A percentile compares a stretch with the other conserved stretches of the same genome.
These are phyloP conservation scores for Podocnemis expansa DNA, from an alignment of 2,113 vertebrate genomes.

Conservation along the genomic window DNA sequence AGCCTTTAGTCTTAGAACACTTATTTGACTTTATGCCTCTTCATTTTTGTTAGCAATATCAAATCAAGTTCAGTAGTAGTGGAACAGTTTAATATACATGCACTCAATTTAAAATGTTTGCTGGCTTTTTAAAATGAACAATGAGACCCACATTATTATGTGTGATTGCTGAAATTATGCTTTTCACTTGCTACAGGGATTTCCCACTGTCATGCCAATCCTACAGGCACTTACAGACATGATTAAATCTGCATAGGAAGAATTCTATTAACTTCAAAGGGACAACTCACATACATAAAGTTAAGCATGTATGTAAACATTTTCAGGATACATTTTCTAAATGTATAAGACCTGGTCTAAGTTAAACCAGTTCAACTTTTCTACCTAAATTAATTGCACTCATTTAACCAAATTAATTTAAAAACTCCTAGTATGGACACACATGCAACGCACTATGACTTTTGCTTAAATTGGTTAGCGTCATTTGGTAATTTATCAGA, in stretches of 20 bases:
- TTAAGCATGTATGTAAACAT: neutral
- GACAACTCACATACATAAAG: neutral
- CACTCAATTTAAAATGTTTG: conserved; percentile 17
- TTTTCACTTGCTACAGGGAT: neutral
- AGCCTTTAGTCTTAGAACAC: neutral
- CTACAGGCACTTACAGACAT: neutral
- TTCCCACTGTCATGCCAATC: neutral
- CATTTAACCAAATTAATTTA: neutral
- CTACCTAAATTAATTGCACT: neutral
- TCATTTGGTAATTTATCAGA: neutral
- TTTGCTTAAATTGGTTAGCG: neutral
- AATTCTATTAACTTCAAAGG: neutral
- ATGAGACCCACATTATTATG: neutral
- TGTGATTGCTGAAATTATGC: neutral
- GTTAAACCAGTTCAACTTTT: neutral
- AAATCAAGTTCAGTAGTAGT: neutral
- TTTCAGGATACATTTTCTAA: neutral
- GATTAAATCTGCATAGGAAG: neutral
- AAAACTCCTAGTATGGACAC: neutral
- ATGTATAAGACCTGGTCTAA: neutral
- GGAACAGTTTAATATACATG: conserved; percentile 38
- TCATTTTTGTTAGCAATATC: conserved; percentile 25
- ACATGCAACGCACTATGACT: neutral
- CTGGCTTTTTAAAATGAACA: neutral
- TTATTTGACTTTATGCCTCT: conserved; percentile 22